phyloP scores from a whole-genome alignment of 1,140 invertebrate species.

The Asobara japonica region DNA sequence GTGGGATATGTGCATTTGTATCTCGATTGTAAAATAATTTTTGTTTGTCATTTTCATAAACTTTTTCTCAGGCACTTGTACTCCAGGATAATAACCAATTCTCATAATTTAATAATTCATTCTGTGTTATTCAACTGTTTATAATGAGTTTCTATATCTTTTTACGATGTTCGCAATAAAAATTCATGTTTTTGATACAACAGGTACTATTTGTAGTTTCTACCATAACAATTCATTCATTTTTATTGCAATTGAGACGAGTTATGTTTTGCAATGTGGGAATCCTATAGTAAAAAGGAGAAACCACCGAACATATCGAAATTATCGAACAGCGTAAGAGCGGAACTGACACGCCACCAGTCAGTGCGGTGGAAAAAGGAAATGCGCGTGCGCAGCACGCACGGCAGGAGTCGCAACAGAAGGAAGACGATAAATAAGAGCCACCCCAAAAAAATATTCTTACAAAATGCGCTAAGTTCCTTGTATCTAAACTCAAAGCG shows the following conservation, averaged over 20 bases:
- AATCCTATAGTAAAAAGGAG: no score
- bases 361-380: no score
- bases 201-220: background rate
- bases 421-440: no score
- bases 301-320: no score
- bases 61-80: conserved; percentile 14
- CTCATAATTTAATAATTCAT: background rate
- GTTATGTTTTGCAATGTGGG: no score
- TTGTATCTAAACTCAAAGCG: background rate
- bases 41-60: background rate
- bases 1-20: background rate
- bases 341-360: no score
- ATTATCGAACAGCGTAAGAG: no score
- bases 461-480: background rate
- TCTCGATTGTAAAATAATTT: background rate
- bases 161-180: conserved; percentile 8
- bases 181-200: conserved; percentile 7
- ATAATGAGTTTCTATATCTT: background rate
- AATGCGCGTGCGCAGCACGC: no score
- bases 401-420: no score
- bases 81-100: background rate
- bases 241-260: background rate
- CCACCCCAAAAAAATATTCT: background rate
- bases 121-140: background rate
- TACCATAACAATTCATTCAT: no score